Conservation (phyloP, 2,113 vertebrate species). For the Peromyscus leucopus region DNA sequence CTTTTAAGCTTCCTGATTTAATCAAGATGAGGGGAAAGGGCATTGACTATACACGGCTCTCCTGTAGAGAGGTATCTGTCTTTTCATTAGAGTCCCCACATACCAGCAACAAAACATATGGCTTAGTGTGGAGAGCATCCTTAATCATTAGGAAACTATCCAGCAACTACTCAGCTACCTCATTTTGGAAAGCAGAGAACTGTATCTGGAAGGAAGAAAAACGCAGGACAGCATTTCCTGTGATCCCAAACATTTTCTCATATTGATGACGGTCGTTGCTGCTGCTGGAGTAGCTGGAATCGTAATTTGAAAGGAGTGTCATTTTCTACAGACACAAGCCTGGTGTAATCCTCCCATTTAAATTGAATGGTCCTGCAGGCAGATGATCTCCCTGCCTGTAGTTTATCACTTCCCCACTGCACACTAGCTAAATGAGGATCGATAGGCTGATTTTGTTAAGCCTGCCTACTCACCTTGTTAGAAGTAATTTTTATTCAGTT, state of each 20-base stretch:
- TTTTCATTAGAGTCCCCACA: conserved; percentile 69
- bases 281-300: neutral
- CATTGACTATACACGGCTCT: neutral
- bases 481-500: conserved; percentile 52
- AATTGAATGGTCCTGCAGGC: conserved; percentile 47
- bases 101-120: conserved; percentile 42
- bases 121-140: rapidly evolving
- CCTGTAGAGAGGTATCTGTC: conserved; percentile 67
- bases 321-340: conserved; percentile 14
- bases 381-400: neutral
- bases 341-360: conserved; percentile 8
- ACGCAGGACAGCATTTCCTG: neutral
- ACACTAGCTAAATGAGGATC: neutral
- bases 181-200: conserved; percentile 52
- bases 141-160: conserved; percentile 64
- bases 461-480: neutral
- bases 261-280: conserved; percentile 36
- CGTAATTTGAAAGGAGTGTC: conserved; percentile 7
- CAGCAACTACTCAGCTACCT: neutral
- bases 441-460: conserved; percentile 36
- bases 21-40: conserved; percentile 58
- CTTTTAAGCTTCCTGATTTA: conserved; percentile 71
- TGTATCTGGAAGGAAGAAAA: conserved; percentile 13
- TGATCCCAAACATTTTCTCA: conserved; percentile 40
- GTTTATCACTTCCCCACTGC: conserved; percentile 38